Conservation (phyloP, 1,140 invertebrate genomes). For the Caerostris darwini region DNA sequence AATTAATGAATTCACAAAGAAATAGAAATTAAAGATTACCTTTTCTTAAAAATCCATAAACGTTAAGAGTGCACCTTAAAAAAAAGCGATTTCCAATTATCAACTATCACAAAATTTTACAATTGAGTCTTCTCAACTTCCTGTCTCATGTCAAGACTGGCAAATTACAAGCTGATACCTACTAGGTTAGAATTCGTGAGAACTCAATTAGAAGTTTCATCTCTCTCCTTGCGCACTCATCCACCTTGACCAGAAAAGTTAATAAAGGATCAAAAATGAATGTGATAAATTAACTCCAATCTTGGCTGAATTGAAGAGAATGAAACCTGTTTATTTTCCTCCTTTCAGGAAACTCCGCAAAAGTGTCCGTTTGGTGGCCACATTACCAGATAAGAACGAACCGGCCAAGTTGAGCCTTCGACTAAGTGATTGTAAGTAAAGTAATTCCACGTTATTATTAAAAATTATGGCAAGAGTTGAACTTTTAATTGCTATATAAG, state of each 20-base stretch:
- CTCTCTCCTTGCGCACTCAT: slow-evolving; percentile 3
- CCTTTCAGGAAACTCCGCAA: slow-evolving; percentile 57
- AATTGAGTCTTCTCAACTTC: no score
- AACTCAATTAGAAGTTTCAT: background rate
- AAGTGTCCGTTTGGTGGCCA: slow-evolving; percentile 50
- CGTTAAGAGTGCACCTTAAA: no score
- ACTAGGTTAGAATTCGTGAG: background rate
- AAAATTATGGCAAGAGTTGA: background rate
- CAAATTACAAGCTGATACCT: no score
- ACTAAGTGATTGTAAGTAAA: slow-evolving; percentile 46
- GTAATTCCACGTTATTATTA: background rate
- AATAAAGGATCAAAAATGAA: background rate
- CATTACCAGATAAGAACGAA: slow-evolving; percentile 52
- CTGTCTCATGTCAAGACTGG: no score
- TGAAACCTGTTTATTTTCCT: slow-evolving; percentile 43
- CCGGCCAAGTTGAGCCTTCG: slow-evolving; percentile 50
- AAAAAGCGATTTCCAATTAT: no score
- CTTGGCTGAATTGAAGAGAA: background rate
- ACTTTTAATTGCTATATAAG: background rate
- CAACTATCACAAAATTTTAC: no score
- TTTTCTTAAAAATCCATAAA: no score
- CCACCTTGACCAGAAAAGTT: slow-evolving; percentile 44
- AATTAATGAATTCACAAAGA: no score
- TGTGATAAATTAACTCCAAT: background rate
- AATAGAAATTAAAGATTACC: no score